Evolutionary conservation across 2,888 invertebrate species (phyloP).

Genomic region (Callimorpha dominula): DNA sequence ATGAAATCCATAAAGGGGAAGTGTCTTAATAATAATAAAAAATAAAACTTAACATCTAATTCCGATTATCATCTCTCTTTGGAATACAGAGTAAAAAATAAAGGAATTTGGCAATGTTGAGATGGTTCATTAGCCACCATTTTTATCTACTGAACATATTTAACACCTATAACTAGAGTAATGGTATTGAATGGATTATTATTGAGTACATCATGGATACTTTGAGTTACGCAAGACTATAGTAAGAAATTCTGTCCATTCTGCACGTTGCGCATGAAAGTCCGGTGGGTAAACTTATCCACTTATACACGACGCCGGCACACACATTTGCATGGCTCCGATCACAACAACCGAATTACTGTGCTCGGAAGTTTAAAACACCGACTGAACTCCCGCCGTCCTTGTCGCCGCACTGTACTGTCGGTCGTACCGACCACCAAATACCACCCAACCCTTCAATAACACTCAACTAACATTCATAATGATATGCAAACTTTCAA

Average conservation of each 20-base stretch:
- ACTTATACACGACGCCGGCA: conserved; percentile 34
- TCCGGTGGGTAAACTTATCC: conserved; percentile 58
- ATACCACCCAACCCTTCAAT: conserved; percentile 14
- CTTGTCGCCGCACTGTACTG: conserved; percentile 19
- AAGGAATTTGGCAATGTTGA: conserved; percentile 76
- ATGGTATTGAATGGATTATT: conserved; percentile 60
- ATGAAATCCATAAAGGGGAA: conserved; percentile 26
- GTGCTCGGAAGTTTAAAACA: conserved; percentile 8
- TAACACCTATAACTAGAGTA: conserved; percentile 61
- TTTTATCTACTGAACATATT: conserved; percentile 64
- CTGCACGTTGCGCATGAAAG: conserved; percentile 46
- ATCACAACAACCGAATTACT: not conserved
- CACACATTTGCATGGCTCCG: conserved; percentile 2
- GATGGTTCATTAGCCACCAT: conserved; percentile 67
- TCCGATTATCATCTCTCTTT: conserved; percentile 78
- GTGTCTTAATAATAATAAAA: conserved; percentile 49
- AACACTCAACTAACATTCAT: not conserved
- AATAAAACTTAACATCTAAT: conserved; percentile 69
- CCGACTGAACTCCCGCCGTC: conserved; percentile 38
- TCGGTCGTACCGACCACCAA: conserved; percentile 27
- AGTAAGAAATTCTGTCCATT: conserved; percentile 46
- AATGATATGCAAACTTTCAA: conserved; percentile 10
- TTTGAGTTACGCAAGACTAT: conserved; percentile 58
- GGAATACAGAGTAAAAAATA: conserved; percentile 74
- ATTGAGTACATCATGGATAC: conserved; percentile 66